phyloP scores from a whole-genome alignment of 1,140 invertebrate species.

The Coelopa frigida region DNA sequence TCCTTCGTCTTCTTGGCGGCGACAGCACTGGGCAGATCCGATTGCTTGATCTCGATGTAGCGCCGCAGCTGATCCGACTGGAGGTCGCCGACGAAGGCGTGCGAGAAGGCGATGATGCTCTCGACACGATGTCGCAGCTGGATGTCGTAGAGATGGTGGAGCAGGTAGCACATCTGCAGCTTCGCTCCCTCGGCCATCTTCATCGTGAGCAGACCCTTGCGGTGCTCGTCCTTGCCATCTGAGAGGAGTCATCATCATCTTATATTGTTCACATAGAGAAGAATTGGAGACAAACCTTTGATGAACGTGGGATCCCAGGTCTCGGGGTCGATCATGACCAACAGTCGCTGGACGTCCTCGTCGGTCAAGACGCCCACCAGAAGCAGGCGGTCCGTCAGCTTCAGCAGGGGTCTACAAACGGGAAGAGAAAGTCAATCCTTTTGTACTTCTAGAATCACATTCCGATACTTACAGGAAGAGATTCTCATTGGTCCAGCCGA shows the following conservation, averaged over 20 bases:
- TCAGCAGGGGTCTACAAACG: constrained; percentile 84
- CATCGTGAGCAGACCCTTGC: constrained; percentile 92
- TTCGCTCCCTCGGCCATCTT: constrained; percentile 97
- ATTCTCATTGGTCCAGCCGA: constrained; percentile 96
- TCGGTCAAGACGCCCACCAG: constrained; percentile 93
- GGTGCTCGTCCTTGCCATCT: constrained; percentile 85
- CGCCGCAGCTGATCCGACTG: constrained; percentile 92
- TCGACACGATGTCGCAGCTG: constrained; percentile 93
- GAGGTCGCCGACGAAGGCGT: constrained; percentile 88
- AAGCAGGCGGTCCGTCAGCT: constrained; percentile 87
- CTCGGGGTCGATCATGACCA: constrained; percentile 92
- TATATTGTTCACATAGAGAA: too few species aligned
- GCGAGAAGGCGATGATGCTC: constrained; percentile 90
- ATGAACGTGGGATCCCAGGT: constrained; percentile 83
- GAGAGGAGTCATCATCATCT: too few species aligned
- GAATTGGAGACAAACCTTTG: constrained; percentile 63
- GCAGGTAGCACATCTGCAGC: constrained; percentile 90
- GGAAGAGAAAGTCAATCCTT: too few species aligned
- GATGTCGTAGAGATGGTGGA: constrained; percentile 94
- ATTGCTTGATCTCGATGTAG: constrained; percentile 98
- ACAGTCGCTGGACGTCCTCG: constrained; percentile 84
- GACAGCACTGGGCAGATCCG: constrained; percentile 93
- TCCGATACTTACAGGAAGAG: constrained; percentile 93
- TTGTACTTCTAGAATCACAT: too few species aligned
- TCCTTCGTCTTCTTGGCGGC: constrained; percentile 98